phyloP scores from a whole-genome alignment of 2,797 vertebrate species.

The Xyrichtys novacula region DNA sequence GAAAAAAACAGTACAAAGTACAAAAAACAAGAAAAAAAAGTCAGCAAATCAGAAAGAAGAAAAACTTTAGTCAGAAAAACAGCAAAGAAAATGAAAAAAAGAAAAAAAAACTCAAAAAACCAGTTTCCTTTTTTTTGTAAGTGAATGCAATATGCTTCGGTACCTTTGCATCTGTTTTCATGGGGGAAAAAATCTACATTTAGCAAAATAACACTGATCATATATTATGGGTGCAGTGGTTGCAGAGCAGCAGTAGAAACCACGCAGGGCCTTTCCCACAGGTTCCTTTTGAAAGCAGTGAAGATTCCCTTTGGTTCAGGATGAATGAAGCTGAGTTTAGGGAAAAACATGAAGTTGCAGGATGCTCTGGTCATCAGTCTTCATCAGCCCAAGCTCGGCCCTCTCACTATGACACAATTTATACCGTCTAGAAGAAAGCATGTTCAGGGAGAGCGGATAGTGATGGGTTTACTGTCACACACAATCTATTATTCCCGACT shows the following conservation, averaged over 20 bases:
- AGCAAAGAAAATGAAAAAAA: too few relatives aligned
- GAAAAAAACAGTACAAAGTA: too few relatives aligned
- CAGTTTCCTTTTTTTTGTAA: too few relatives aligned
- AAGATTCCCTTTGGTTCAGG: slow-evolving; percentile 24
- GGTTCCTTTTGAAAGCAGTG: slow-evolving; percentile 24
- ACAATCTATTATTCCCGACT: slow-evolving; percentile 46
- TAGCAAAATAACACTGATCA: background rate
- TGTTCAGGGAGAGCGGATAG: slow-evolving; percentile 36
- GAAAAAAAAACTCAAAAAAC: too few relatives aligned
- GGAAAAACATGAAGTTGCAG: slow-evolving; percentile 45
- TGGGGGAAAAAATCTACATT: slow-evolving; percentile 1
- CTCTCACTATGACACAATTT: slow-evolving; percentile 46
- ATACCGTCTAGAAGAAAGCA: slow-evolving; percentile 23
- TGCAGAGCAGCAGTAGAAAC: slow-evolving; percentile 59
- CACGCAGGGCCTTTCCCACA: slow-evolving; percentile 24
- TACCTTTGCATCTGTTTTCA: too few relatives aligned
- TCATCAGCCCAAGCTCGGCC: slow-evolving; percentile 49
- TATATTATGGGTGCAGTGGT: slow-evolving; percentile 30
- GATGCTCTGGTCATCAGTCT: slow-evolving; percentile 53
- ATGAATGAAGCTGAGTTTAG: slow-evolving; percentile 41
- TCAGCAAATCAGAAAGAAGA: too few relatives aligned
- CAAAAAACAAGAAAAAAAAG: too few relatives aligned
- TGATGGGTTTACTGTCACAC: slow-evolving; percentile 54
- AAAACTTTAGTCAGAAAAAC: too few relatives aligned
- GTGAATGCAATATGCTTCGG: too few relatives aligned